Percentiles rank a stretch among this genome's conserved stretches.
These are phyloP conservation scores for Malthinus seriepunctatus DNA, from an alignment of 2,888 invertebrate genomes.

Conservation along the genomic window DNA sequence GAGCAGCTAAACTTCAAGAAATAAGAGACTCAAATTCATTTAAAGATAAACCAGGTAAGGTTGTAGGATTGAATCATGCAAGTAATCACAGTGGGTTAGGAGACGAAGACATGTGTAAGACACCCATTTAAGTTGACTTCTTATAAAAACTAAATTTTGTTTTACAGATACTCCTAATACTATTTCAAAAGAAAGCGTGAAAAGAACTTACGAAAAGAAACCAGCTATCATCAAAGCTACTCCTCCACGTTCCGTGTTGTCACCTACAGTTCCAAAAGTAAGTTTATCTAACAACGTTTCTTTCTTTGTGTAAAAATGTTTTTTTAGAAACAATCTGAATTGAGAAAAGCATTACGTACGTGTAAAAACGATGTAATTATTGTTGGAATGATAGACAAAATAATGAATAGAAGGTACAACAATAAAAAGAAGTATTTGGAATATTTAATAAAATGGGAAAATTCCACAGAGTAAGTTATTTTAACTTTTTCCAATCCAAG, in stretches of 20 bases:
- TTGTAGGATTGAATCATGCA: no score
- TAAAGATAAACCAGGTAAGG: no score
- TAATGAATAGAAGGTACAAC: slow-evolving; percentile 82
- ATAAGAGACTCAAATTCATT: slow-evolving; percentile 40
- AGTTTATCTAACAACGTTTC: no score
- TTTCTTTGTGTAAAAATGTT: no score
- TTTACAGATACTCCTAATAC: background rate
- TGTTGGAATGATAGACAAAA: slow-evolving; percentile 80
- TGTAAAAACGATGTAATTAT: slow-evolving; percentile 39
- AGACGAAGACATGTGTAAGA: slow-evolving; percentile 38
- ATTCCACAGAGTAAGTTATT: slow-evolving; percentile 69
- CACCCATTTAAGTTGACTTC: no score
- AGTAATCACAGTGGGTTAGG: slow-evolving; percentile 22
- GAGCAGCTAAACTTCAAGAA: slow-evolving; percentile 69
- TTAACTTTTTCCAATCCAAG: background rate
- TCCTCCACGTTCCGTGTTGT: no score
- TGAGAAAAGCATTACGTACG: slow-evolving; percentile 31
- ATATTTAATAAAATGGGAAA: slow-evolving; percentile 86
- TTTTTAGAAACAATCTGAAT: no score
- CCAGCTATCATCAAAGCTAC: background rate
- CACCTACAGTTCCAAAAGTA: no score
- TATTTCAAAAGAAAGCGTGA: background rate
- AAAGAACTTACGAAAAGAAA: background rate
- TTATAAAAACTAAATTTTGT: no score
- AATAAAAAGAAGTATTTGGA: slow-evolving; percentile 76